Percentiles rank a stretch among this genome's conserved stretches.
These are phyloP conservation scores for Zophobas morio DNA, from an alignment of 1,140 invertebrate species.

Conservation along the genomic window DNA sequence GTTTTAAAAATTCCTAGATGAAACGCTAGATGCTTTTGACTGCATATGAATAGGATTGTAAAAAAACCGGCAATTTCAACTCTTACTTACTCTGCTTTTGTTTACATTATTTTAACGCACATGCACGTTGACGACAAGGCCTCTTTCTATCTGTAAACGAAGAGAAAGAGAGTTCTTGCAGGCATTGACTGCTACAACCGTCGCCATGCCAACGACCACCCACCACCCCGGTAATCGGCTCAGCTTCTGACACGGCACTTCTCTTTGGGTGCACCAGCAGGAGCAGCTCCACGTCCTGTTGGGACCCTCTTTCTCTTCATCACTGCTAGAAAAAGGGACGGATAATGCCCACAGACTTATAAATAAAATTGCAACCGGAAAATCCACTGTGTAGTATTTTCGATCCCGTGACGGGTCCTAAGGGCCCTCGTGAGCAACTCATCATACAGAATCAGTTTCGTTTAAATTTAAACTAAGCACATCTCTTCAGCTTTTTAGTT, in stretches of 20 bases:
- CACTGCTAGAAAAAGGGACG: background rate
- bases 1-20: too few species aligned
- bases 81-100: background rate
- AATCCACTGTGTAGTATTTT: constrained; percentile 34
- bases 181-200: constrained; percentile 38
- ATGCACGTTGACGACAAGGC: constrained; percentile 39
- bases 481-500: background rate
- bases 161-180: constrained; percentile 44
- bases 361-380: constrained; percentile 37
- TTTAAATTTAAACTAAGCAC: constrained; percentile 29
- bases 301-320: constrained; percentile 25
- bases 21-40: too few species aligned
- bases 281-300: constrained; percentile 29
- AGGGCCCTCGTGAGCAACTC: constrained; percentile 11
- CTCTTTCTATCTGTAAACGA: constrained; percentile 10
- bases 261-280: constrained; percentile 40
- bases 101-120: constrained; percentile 31
- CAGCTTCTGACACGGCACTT: constrained; percentile 51
- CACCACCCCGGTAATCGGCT: constrained; percentile 57
- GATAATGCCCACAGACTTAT: constrained; percentile 20
- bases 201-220: constrained; percentile 47
- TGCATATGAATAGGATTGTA: background rate
- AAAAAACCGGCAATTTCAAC: background rate
- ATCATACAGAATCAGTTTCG: constrained; percentile 16
- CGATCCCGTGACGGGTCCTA: constrained; percentile 19